Conservation (phyloP, 2,797 vertebrate genomes). For the Esox lucius region DNA sequence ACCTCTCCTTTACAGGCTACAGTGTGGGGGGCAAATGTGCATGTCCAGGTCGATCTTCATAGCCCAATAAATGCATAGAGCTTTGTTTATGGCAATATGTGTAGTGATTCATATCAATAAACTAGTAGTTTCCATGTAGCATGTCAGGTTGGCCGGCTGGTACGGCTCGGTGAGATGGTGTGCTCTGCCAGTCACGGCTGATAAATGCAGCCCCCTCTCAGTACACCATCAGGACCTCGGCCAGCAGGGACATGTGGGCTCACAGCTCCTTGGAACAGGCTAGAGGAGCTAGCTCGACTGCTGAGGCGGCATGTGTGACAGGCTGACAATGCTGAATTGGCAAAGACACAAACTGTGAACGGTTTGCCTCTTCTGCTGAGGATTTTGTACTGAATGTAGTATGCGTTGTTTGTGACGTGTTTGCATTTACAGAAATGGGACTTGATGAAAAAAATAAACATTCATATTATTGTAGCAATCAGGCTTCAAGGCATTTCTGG, state of each 20-base stretch:
- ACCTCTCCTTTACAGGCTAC: constrained; percentile 43
- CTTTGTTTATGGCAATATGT: constrained; percentile 6
- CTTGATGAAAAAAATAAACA: not conserved
- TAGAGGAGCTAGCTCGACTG: constrained; percentile 30
- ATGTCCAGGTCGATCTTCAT: not conserved
- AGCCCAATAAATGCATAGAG: not conserved
- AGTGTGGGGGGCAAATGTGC: not conserved
- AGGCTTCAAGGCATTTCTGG: constrained; percentile 24
- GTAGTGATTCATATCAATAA: constrained; percentile 20
- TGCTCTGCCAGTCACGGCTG: constrained; percentile 45
- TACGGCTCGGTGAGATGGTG: constrained; percentile 37
- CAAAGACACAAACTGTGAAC: not conserved
- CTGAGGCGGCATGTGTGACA: constrained; percentile 33
- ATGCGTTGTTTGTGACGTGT: not conserved
- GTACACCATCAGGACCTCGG: constrained; percentile 40
- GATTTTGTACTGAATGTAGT: constrained; percentile 11
- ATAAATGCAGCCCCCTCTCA: constrained; percentile 31
- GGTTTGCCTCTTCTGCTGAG: not conserved
- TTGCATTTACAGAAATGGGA: not conserved
- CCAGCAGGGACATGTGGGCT: constrained; percentile 57
- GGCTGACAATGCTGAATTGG: constrained; percentile 7
- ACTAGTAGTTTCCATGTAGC: constrained; percentile 16
- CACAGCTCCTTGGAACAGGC: constrained; percentile 42
- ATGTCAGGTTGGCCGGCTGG: constrained; percentile 47
- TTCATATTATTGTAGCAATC: not conserved